phyloP scores from a whole-genome alignment of 1,140 invertebrate species.

The Lepidurus apus region DNA sequence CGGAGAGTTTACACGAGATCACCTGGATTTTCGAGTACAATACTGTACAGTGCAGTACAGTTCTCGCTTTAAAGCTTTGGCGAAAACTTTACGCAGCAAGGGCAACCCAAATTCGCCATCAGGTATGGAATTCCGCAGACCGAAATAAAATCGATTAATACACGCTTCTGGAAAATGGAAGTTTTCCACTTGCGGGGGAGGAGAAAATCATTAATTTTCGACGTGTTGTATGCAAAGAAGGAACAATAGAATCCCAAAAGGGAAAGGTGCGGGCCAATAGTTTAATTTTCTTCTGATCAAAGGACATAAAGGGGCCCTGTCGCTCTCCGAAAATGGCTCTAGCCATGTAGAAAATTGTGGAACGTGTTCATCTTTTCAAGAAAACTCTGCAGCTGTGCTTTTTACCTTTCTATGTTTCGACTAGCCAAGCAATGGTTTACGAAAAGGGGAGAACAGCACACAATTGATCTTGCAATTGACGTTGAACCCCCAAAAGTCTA shows the following conservation, averaged over 20 bases:
- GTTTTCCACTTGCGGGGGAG: not conserved
- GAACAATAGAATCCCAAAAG: not conserved
- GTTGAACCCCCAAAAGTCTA: not conserved
- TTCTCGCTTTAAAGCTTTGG: not conserved
- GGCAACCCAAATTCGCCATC: not conserved
- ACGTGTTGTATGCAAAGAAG: not conserved
- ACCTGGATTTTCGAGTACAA: not conserved
- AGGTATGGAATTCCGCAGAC: not conserved
- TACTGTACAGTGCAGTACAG: no score
- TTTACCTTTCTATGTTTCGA: not conserved
- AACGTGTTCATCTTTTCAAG: slow-evolving; percentile 11
- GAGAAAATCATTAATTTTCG: slow-evolving; percentile 14
- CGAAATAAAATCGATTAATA: slow-evolving; percentile 1
- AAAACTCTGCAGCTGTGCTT: slow-evolving; percentile 4
- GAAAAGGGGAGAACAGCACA: not conserved
- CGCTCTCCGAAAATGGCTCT: not conserved
- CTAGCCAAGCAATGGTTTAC: no score
- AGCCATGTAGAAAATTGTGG: slow-evolving; percentile 14
- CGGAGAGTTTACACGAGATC: not conserved
- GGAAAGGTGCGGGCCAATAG: not conserved
- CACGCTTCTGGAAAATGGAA: not conserved
- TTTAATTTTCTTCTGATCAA: slow-evolving; percentile 2
- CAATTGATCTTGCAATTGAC: not conserved
- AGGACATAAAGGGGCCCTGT: not conserved
- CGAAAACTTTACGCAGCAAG: not conserved